phyloP scores from a whole-genome alignment of 2,113 vertebrate genomes.

The Nannospalax galili region DNA sequence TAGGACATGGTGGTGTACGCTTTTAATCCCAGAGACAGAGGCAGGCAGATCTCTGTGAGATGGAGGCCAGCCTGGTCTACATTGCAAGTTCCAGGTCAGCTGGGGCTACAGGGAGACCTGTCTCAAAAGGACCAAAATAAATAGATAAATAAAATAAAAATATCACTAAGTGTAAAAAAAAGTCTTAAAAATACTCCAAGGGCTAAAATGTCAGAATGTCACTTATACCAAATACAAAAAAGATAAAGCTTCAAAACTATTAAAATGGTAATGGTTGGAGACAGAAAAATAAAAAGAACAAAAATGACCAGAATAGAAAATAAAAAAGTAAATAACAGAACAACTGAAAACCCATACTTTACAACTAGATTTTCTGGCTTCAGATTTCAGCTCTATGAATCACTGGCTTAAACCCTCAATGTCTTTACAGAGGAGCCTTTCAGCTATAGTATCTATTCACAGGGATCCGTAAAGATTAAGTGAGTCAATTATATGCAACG shows the following conservation, averaged over 20 bases:
- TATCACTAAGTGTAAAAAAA: neutral
- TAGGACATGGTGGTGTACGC: too few relatives aligned
- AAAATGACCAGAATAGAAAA: conserved; percentile 16
- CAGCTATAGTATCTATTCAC: neutral
- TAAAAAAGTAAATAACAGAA: neutral
- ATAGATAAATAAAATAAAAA: conserved; percentile 15
- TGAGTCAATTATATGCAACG: neutral
- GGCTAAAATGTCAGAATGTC: neutral
- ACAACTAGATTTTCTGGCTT: neutral
- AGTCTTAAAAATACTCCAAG: conserved; percentile 5
- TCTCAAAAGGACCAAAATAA: too few relatives aligned
- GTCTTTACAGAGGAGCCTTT: neutral
- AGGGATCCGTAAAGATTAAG: neutral
- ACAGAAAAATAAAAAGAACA: neutral
- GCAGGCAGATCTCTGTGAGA: too few relatives aligned
- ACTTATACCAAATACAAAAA: conserved; percentile 10
- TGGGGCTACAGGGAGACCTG: too few relatives aligned
- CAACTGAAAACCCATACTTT: neutral
- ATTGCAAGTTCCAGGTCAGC: too few relatives aligned
- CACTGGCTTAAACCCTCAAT: neutral
- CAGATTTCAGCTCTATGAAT: neutral
- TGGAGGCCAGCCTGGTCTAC: too few relatives aligned
- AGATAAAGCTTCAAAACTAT: neutral
- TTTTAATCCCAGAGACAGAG: too few relatives aligned
- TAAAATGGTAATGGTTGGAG: neutral